Evolutionary conservation across 2,797 vertebrate genomes (phyloP).

Genomic region (Accipiter minullus): DNA sequence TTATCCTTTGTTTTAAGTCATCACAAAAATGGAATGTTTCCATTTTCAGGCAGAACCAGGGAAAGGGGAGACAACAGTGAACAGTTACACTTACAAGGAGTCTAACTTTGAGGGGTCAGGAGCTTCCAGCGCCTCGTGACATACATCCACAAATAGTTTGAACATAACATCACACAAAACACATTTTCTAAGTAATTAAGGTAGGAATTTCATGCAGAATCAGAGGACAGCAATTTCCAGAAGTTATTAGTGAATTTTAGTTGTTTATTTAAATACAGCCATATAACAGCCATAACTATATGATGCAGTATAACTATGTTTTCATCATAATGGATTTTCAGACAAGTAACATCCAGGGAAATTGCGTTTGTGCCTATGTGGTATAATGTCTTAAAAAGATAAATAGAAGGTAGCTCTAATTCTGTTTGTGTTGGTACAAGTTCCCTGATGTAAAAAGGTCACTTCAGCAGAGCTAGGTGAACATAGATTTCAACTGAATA

Average conservation of each 20-base stretch:
- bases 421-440: neutral
- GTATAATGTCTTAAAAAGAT: neutral
- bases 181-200: neutral
- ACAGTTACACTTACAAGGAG: neutral
- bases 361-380: neutral
- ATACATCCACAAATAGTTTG: neutral
- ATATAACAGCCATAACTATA: neutral
- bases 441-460: neutral
- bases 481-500: neutral
- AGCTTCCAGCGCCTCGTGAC: neutral
- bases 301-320: neutral
- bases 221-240: neutral
- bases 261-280: neutral
- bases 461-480: neutral
- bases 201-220: neutral
- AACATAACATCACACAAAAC: neutral
- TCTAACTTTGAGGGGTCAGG: neutral
- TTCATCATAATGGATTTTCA: neutral
- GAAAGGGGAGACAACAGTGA: neutral
- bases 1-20: neutral
- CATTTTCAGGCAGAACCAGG: neutral
- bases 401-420: neutral
- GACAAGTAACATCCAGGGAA: neutral
- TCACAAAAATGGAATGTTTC: neutral
- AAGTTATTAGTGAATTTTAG: neutral